phyloP scores from a whole-genome alignment of 2,797 vertebrate genomes.

The Fundulus diaphanus region DNA sequence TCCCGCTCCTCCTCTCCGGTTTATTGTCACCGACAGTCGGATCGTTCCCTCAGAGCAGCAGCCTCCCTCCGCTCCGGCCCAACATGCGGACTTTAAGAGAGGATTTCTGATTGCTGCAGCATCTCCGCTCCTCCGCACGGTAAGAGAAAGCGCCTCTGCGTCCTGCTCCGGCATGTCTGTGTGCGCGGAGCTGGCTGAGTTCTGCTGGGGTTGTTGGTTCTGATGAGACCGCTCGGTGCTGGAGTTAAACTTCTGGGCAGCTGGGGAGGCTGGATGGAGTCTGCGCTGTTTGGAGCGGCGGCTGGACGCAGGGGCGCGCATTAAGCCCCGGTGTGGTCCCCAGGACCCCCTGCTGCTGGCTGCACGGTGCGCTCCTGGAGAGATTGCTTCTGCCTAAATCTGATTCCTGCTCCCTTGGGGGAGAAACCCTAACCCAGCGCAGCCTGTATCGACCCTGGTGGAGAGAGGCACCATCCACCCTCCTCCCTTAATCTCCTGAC shows the following conservation, averaged over 20 bases:
- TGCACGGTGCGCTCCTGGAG: too few species aligned
- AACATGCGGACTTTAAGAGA: slow-evolving; percentile 69
- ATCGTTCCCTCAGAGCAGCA: slow-evolving; percentile 63
- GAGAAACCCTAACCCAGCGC: neutral
- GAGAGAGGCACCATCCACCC: neutral
- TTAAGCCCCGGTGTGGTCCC: neutral
- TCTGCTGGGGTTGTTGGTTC: neutral
- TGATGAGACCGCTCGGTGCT: neutral
- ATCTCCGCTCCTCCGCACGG: slow-evolving; percentile 26
- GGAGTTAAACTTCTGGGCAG: neutral
- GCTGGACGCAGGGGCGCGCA: neutral
- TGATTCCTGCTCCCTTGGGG: too few species aligned
- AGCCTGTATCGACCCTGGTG: neutral
- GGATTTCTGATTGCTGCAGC: slow-evolving; percentile 60
- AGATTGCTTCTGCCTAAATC: too few species aligned
- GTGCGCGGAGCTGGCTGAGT: neutral
- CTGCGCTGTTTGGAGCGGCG: too few species aligned
- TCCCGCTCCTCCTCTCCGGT: slow-evolving; percentile 22
- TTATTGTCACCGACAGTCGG: slow-evolving; percentile 72
- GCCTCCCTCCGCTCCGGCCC: slow-evolving; percentile 29
- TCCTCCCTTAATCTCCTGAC: accelerated
- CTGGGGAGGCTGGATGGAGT: neutral
- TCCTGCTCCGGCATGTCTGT: slow-evolving; percentile 2
- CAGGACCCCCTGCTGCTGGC: neutral
- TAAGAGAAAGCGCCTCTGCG: slow-evolving; percentile 24